Evolutionary conservation across 2,113 vertebrate genomes (phyloP), one percentile per base, ranked within the genome.

Genomic region (Syngnathus typhle): DNA sequence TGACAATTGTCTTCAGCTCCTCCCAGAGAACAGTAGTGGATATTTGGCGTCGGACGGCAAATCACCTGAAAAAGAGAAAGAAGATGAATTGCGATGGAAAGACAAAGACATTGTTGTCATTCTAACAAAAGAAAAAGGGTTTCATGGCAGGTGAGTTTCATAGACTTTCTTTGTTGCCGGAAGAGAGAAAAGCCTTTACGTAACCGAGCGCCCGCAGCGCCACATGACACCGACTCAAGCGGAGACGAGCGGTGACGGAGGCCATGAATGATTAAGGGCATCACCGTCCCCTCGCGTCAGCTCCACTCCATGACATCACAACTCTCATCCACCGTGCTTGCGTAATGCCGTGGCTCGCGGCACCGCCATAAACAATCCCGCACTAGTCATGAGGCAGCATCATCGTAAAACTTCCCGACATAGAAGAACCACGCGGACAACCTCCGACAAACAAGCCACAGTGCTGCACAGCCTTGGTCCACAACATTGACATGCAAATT

Each of bases 231-330:
- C 19, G 12, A 81, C 81, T 74, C 69, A 23, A 61, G 79, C 62
- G 60, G 78, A 78, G 82, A 82, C 77, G 44, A 83, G 82, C 56
- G 72, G 78, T 65, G 81, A 77, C 78, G 52, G 52, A 23, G 84
- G 68, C 75, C 73, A 77, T 85, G 74, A 83, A 87, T 87, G 87
- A 88, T 89, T 85, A 78, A 86, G 73, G 67, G 75, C 70, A 62
- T 79, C 70, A 62, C 77, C 79, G 21, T 71, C 58, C 63, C 74
- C 77, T 75, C 52, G 36, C 80, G 63, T 64, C 36, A 27, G 21
- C 63, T 76, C 56, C 56, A n/a, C 60, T 46, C 63, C 23, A 69
- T 85, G 82, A 83, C 83, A 83, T 85, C 78, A 84, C 80, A 56
- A n/a, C 63, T 65, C 52, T 5, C 52, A 55, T 27, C 52, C 52